These are phyloP conservation scores for Alosa sapidissima DNA, from an alignment of 2,797 vertebrate genomes.

Conservation along the genomic window DNA sequence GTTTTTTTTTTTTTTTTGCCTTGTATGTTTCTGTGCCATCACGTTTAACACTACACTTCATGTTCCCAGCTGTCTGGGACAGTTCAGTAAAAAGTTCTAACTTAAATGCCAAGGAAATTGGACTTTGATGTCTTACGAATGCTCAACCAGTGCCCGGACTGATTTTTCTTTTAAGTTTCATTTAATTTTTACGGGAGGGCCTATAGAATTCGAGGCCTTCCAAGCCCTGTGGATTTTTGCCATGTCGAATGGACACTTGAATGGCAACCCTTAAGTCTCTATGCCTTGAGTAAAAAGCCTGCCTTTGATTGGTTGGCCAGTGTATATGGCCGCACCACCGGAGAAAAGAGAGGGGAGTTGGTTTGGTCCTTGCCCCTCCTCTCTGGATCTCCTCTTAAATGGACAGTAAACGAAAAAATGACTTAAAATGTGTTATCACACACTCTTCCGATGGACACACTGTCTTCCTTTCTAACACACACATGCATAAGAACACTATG, in stretches of 20 bases:
- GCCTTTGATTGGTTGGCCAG: constrained; percentile 1
- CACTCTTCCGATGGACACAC: constrained; percentile 26
- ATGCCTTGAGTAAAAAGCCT: neutral
- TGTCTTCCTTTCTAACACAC: constrained; percentile 21
- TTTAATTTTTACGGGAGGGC: neutral
- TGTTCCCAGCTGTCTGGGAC: neutral
- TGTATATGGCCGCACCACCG: constrained; percentile 15
- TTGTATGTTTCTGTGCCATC: neutral
- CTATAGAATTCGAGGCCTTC: neutral
- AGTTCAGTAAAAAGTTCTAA: neutral
- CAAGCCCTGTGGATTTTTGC: constrained; percentile 5
- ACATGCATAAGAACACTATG: neutral
- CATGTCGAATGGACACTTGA: constrained; percentile 21
- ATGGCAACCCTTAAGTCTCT: neutral
- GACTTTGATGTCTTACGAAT: constrained; percentile 21
- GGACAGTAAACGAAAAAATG: constrained; percentile 20
- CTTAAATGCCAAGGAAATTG: constrained; percentile 25
- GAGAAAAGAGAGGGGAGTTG: neutral
- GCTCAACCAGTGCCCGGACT: constrained; percentile 37
- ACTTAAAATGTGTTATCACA: constrained; percentile 22
- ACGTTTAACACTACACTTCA: neutral
- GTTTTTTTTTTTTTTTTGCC: neutral
- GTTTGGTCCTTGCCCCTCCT: neutral
- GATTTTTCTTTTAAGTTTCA: constrained; percentile 14
- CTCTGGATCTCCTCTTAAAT: neutral